phyloP scores from a whole-genome alignment of 1,140 invertebrate species.

The Magallana gigas region DNA sequence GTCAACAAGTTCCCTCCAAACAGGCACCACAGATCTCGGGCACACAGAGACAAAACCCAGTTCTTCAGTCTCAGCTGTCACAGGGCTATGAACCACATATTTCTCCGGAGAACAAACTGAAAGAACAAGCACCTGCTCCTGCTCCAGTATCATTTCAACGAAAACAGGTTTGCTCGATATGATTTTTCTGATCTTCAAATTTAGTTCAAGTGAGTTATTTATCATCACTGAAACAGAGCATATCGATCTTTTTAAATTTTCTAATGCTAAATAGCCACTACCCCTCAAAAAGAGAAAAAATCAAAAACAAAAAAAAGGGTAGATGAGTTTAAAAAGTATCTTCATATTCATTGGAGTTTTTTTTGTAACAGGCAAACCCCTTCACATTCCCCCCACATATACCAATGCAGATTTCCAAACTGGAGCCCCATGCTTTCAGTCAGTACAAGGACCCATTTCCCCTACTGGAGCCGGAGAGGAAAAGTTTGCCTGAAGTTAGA shows the following conservation, averaged over 20 bases:
- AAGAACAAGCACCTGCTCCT: slow-evolving; percentile 1
- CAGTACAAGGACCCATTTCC: slow-evolving; percentile 39
- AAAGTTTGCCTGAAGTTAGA: background rate
- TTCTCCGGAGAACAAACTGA: slow-evolving; percentile 20
- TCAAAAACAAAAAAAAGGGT: too few species aligned
- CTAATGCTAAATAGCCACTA: too few species aligned
- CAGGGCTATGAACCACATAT: slow-evolving; percentile 25
- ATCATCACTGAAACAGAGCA: too few species aligned
- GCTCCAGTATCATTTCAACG: background rate
- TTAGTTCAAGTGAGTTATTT: too few species aligned
- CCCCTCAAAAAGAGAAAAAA: too few species aligned
- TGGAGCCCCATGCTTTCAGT: slow-evolving; percentile 39
- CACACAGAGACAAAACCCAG: slow-evolving; percentile 6
- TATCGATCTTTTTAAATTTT: too few species aligned
- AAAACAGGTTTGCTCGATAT: background rate
- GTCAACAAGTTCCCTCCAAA: background rate
- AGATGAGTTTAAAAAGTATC: background rate
- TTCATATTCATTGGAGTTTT: background rate
- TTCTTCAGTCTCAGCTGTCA: slow-evolving; percentile 19
- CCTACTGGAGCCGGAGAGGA: background rate
- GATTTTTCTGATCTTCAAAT: too few species aligned
- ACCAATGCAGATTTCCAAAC: slow-evolving; percentile 33
- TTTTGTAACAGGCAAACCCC: slow-evolving; percentile 35
- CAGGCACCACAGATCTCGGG: background rate
- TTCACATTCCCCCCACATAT: slow-evolving; percentile 55